Evolutionary conservation across 2,888 invertebrate genomes (phyloP), one percentile per base, ranked within the genome.

Genomic region (Proisotoma minuta): DNA sequence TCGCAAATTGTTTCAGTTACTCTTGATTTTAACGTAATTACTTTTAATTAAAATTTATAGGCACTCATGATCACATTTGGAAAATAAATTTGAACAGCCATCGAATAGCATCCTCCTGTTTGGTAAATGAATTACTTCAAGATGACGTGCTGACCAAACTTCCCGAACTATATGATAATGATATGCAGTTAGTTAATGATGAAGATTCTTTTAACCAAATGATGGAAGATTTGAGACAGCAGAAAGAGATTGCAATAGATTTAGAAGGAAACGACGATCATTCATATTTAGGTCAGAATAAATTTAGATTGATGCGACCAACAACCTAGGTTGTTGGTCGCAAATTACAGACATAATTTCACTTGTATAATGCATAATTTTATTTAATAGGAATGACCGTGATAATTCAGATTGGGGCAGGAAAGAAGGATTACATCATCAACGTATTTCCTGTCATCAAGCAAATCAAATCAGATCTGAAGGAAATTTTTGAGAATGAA

Each of bases 261-360:
- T 34, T 34, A 34, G 34, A 34, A 34, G 34, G 34, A 15, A 34
- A 34, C 34, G 34, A 34, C 15, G 34, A 34, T 15, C 34, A 34
- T 15, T 34, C 34, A 10, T 34, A 10, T 34, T 34, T 34, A 15
- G 34, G 34, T 34, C 8, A 10, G 34, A 10, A 34, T 34, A 8
- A 34, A 34, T n/a, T n/a, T n/a, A n/a, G n/a, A n/a, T n/a, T n/a
- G n/a, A 34, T 34, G 15, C 15, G 29, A 47, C 15, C 27, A 76
- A 76, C 76, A 51, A 51, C 26, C 51, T 51, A 51, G 51, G 26
- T 51, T 51, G 51, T 51, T 51, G 51, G 23, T 51, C 51, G n/a
- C n/a, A n/a, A n/a, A n/a, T n/a, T n/a, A n/a, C n/a, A n/a, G n/a
- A n/a, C n/a, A 24, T 34, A 34, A 10, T 34, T 34, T 34, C 8